A percentile compares a stretch with the other conserved stretches of the same genome.
Evolutionary conservation across 2,888 invertebrate genomes (phyloP).

Genomic region (Muschampia plurimacula): DNA sequence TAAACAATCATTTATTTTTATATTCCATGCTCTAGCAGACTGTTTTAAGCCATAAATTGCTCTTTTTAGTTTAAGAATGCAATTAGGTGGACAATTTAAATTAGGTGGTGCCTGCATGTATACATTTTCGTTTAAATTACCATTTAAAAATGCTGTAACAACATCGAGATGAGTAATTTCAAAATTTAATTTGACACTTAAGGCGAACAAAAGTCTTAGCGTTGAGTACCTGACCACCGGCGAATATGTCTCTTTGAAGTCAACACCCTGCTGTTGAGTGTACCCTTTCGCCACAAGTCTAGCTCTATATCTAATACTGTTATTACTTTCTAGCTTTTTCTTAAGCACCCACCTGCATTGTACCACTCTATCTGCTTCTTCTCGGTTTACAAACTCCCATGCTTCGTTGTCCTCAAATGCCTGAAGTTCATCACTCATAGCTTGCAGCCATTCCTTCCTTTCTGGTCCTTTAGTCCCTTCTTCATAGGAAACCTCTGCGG

Average conservation of each 20-base stretch:
- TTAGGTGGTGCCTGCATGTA: slow-evolving; percentile 13
- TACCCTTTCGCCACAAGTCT: slow-evolving; percentile 42
- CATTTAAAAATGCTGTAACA: slow-evolving; percentile 16
- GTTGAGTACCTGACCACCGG: slow-evolving; percentile 43
- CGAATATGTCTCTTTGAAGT: slow-evolving; percentile 40
- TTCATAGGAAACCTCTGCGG: slow-evolving; percentile 24
- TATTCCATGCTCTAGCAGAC: slow-evolving; percentile 22
- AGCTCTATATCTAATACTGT: slow-evolving; percentile 42
- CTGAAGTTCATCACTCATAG: slow-evolving; percentile 45
- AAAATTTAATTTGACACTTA: slow-evolving; percentile 28
- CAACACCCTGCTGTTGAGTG: slow-evolving; percentile 40
- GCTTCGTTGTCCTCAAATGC: slow-evolving; percentile 45
- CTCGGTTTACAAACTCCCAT: slow-evolving; percentile 44
- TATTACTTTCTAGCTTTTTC: slow-evolving; percentile 42
- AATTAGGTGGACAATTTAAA: slow-evolving; percentile 9
- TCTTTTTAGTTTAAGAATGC: slow-evolving; percentile 14
- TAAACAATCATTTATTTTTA: slow-evolving; percentile 20
- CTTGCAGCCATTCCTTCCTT: slow-evolving; percentile 40
- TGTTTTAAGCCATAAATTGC: slow-evolving; percentile 15
- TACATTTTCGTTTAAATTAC: slow-evolving; percentile 10
- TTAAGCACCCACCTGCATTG: slow-evolving; percentile 46
- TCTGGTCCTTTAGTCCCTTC: slow-evolving; percentile 30
- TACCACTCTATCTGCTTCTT: slow-evolving; percentile 37
- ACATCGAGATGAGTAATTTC: slow-evolving; percentile 18
- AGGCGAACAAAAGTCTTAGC: slow-evolving; percentile 43